Percentiles rank a stretch among this genome's conserved stretches.
These are phyloP conservation scores for Schlechtendalia chinensis DNA, from an alignment of 1,140 invertebrate species.

Conservation along the genomic window DNA sequence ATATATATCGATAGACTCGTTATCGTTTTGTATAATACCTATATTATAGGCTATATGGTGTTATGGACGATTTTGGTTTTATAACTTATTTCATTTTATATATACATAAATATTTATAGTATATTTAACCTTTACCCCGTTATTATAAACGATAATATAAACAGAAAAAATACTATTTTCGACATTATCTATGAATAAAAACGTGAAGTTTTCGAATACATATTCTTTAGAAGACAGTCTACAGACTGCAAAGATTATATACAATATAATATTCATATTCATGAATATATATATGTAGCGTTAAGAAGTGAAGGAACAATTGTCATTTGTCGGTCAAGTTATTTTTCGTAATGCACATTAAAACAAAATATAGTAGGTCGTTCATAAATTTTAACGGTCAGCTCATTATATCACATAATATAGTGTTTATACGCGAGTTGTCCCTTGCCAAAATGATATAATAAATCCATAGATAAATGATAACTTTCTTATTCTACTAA, in stretches of 20 bases:
- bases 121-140: no score
- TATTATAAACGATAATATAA: no score
- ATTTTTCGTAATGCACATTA: neutral
- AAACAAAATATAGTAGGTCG: neutral
- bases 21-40: no score
- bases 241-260: neutral
- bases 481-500: slow-evolving; percentile 7
- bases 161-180: no score
- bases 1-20: no score
- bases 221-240: neutral
- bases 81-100: no score
- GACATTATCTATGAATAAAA: no score
- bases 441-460: slow-evolving; percentile 4
- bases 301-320: neutral
- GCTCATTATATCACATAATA: slow-evolving; percentile 9
- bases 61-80: no score
- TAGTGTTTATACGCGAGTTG: neutral
- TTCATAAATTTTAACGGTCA: slow-evolving; percentile 9
- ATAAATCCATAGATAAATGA: neutral
- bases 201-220: no score
- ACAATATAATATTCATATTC: neutral
- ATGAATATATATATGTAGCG: neutral
- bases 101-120: no score
- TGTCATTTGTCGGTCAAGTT: neutral
- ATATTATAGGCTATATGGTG: no score